These are phyloP conservation scores for Nephila pilipes DNA, from an alignment of 1,140 invertebrate species.

Conservation along the genomic window DNA sequence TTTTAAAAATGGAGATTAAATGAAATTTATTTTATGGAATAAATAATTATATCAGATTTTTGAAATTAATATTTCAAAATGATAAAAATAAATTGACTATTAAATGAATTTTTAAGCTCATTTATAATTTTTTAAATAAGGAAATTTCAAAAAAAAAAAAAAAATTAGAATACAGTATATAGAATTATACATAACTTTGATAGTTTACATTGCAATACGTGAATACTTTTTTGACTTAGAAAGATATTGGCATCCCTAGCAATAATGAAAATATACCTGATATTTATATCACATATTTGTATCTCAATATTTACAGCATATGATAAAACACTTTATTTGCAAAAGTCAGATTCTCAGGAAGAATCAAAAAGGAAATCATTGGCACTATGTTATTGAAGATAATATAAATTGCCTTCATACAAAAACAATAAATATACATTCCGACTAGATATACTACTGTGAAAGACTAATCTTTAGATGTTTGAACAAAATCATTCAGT, in stretches of 20 bases:
- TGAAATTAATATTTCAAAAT: no score
- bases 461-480: slow-evolving; percentile 51
- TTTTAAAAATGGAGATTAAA: no score
- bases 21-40: no score
- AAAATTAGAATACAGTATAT: not conserved
- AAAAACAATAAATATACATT: slow-evolving; percentile 37
- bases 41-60: no score
- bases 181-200: not conserved
- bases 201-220: not conserved
- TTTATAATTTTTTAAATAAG: no score
- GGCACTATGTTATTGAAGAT: slow-evolving; percentile 56
- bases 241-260: not conserved
- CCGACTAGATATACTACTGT: slow-evolving; percentile 53
- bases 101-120: no score
- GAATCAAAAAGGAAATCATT: slow-evolving; percentile 34
- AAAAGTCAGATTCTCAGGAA: not conserved
- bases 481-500: not conserved
- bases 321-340: not conserved
- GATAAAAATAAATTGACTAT: no score
- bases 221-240: not conserved
- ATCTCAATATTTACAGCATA: slow-evolving; percentile 40
- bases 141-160: no score
- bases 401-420: slow-evolving; percentile 4
- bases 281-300: slow-evolving; percentile 63
- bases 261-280: slow-evolving; percentile 54